Conservation (phyloP, 2,888 invertebrate genomes). For the Neoaliturus tenellus region DNA sequence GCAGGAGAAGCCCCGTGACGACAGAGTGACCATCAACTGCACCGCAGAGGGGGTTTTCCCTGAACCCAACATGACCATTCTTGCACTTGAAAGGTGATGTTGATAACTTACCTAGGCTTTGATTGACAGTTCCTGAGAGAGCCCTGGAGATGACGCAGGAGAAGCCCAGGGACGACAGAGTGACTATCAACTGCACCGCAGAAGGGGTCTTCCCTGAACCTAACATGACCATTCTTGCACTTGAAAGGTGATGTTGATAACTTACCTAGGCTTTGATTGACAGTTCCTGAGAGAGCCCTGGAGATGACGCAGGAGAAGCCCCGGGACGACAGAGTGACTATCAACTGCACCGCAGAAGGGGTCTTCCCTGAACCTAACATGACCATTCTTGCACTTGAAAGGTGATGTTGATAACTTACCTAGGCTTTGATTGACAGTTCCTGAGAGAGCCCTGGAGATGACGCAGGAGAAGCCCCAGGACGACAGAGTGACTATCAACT, state of each 20-base stretch:
- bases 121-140: conserved; percentile 75
- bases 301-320: conserved; percentile 75
- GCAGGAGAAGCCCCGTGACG: conserved; percentile 75
- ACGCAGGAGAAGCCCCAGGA: conserved; percentile 74
- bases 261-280: no score
- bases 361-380: conserved; percentile 77
- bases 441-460: conserved; percentile 76
- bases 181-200: conserved; percentile 77
- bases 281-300: conserved; percentile 76
- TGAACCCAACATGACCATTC: conserved; percentile 72
- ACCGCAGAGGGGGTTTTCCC: conserved; percentile 78
- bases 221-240: conserved; percentile 65
- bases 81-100: not conserved
- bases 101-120: no score
- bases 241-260: no score
- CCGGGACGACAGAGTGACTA: no score
- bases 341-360: conserved; percentile 77
- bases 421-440: conserved; percentile 74
- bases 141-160: conserved; percentile 75
- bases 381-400: not conserved
- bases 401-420: no score
- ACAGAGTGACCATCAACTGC: conserved; percentile 77
- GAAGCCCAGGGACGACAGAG: no score
- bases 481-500: conserved; percentile 77
- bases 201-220: conserved; percentile 79